Evolutionary conservation across 2,888 invertebrate species (phyloP).

Genomic region (Sturmia bella): DNA sequence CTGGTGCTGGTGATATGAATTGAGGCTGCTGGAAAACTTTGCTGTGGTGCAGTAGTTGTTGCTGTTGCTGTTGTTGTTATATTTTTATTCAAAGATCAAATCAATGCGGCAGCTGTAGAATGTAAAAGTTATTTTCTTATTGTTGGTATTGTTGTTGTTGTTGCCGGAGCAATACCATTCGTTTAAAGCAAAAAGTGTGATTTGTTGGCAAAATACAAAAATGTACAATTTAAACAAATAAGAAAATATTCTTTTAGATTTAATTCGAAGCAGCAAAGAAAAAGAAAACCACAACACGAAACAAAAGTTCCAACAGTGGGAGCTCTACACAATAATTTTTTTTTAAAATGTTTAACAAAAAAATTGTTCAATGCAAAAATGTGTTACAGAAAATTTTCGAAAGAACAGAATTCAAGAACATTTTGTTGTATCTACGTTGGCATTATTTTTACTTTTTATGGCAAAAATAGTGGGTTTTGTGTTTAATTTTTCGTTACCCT

Average conservation of each 20-base stretch:
- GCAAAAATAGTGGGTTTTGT: no score
- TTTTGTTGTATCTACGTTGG: no score
- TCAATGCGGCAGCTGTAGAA: conserved; percentile 68
- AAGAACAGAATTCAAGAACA: no score
- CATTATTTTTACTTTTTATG: no score
- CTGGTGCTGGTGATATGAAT: conserved; percentile 43
- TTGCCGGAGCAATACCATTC: conserved; percentile 29
- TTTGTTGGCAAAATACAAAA: conserved; percentile 65
- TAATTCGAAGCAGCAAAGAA: not conserved
- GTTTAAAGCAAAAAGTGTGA: conserved; percentile 63
- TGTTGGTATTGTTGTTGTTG: conserved; percentile 38
- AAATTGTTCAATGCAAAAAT: conserved; percentile 1
- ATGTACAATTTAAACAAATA: conserved; percentile 64
- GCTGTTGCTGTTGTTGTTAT: not conserved
- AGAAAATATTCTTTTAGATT: conserved; percentile 34
- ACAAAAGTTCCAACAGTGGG: conserved; percentile 27
- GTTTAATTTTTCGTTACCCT: no score
- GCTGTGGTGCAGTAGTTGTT: conserved; percentile 7
- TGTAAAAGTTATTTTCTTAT: conserved; percentile 62
- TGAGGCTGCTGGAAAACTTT: conserved; percentile 27
- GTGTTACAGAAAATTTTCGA: no score
- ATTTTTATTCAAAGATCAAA: conserved; percentile 58
- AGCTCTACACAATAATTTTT: not conserved
- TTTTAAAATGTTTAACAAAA: not conserved
- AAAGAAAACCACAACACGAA: not conserved